Conservation (phyloP, 2,797 vertebrate species). For the Alcedo atthis region DNA sequence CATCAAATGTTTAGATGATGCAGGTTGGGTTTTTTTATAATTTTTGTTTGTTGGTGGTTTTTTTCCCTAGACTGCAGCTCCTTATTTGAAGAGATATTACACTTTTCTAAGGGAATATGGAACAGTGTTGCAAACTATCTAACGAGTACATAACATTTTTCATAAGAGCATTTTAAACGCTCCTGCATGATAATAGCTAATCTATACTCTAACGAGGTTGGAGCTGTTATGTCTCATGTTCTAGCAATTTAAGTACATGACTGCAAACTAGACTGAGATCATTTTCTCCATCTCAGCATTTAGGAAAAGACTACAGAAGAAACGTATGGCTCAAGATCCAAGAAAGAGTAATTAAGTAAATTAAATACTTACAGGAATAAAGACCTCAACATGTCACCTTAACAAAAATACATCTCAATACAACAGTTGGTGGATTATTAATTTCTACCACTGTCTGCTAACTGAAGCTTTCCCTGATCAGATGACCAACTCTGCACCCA, state of each 20-base stretch:
- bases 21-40: no score
- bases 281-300: rapidly evolving
- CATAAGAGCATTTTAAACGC: neutral
- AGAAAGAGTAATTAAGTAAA: neutral
- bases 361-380: neutral
- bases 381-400: neutral
- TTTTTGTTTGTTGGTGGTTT: neutral
- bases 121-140: neutral
- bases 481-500: neutral
- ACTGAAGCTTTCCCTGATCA: neutral
- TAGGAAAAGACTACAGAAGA: neutral
- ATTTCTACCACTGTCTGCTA: neutral
- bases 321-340: rapidly evolving
- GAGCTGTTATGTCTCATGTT: neutral
- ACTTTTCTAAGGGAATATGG: neutral
- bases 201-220: neutral
- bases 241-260: neutral
- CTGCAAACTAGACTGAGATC: neutral
- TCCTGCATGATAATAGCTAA: neutral
- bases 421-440: neutral
- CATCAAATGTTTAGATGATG: neutral
- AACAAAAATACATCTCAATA: neutral
- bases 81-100: neutral
- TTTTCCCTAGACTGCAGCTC: rapidly evolving
- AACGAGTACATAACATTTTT: neutral